These are phyloP conservation scores for Dendrophyllia cribrosa DNA, from an alignment of 64 coral and sea anemone species.

Conservation along the genomic window DNA sequence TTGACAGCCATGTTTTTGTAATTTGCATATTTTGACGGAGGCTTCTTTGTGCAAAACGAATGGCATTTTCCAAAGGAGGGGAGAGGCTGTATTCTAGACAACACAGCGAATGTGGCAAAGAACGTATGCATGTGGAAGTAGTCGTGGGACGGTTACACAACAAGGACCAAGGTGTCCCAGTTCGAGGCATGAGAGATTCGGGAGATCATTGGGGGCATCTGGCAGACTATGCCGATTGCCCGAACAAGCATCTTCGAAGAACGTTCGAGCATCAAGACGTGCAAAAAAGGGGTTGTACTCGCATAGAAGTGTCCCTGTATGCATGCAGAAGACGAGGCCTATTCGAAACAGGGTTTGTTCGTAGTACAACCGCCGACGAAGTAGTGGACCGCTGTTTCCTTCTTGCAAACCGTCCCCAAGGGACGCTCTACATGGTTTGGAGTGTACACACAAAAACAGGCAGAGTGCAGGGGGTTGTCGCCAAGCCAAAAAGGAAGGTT, in stretches of 20 bases:
- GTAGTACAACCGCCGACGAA: neutral
- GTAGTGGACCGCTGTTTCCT: neutral
- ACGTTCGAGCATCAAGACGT: constrained; percentile 4
- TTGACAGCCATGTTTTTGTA: no score
- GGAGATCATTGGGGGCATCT: constrained; percentile 15
- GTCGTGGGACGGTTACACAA: neutral
- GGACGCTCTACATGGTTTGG: no score
- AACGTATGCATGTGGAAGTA: neutral
- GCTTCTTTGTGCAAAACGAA: no score
- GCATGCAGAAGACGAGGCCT: neutral
- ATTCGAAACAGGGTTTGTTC: neutral
- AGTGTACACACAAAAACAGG: no score
- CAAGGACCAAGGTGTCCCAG: constrained; percentile 29
- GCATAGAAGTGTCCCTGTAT: constrained; percentile 21
- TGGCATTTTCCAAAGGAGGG: no score
- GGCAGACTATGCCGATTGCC: constrained; percentile 15
- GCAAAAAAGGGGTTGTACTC: constrained; percentile 2
- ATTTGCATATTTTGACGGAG: no score
- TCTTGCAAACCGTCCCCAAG: neutral
- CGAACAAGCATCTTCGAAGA: neutral
- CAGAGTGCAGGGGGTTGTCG: no score
- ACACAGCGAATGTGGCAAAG: neutral
- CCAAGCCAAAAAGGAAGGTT: no score
- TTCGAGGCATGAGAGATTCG: constrained; percentile 47
- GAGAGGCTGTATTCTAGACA: neutral